Evolutionary conservation across 2,888 invertebrate genomes (phyloP).

Genomic region (Drosophila maculinotata): DNA sequence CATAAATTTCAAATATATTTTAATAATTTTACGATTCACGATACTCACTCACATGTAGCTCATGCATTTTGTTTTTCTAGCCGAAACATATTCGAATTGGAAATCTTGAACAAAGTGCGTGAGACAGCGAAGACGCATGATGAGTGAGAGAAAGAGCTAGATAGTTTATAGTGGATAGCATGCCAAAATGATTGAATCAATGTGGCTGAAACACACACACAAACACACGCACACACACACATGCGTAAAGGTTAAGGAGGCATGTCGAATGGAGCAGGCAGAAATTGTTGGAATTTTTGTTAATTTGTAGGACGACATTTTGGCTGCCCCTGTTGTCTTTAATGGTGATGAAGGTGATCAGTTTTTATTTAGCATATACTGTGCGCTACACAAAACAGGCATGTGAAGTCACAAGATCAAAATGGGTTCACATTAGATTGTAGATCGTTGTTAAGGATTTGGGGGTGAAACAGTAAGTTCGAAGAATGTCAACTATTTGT

Average conservation of each 20-base stretch:
- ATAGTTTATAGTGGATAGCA: slow-evolving; percentile 56
- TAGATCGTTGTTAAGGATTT: neutral
- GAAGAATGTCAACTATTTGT: slow-evolving; percentile 8
- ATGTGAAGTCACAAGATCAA: neutral
- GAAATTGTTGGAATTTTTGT: slow-evolving; percentile 77
- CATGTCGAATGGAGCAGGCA: slow-evolving; percentile 47
- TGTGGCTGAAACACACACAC: slow-evolving; percentile 33
- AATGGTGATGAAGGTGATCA: slow-evolving; percentile 46
- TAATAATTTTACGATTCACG: too few relatives aligned
- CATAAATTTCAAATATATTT: too few relatives aligned
- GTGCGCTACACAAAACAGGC: slow-evolving; percentile 11
- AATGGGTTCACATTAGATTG: slow-evolving; percentile 15
- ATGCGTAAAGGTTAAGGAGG: slow-evolving; percentile 47
- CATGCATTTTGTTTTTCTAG: slow-evolving; percentile 8
- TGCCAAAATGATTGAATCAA: slow-evolving; percentile 72
- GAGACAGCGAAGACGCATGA: slow-evolving; percentile 5
- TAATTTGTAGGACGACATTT: slow-evolving; percentile 79
- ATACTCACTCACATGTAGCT: slow-evolving; percentile 8
- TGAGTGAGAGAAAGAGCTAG: slow-evolving; percentile 12
- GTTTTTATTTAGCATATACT: slow-evolving; percentile 16
- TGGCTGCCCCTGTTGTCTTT: slow-evolving; percentile 74
- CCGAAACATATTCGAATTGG: slow-evolving; percentile 13
- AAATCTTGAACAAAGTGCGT: slow-evolving; percentile 19
- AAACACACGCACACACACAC: slow-evolving; percentile 3
- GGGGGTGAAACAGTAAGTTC: neutral